Evolutionary conservation across 1,140 invertebrate genomes (phyloP).

Genomic region (Danaus plexippus): DNA sequence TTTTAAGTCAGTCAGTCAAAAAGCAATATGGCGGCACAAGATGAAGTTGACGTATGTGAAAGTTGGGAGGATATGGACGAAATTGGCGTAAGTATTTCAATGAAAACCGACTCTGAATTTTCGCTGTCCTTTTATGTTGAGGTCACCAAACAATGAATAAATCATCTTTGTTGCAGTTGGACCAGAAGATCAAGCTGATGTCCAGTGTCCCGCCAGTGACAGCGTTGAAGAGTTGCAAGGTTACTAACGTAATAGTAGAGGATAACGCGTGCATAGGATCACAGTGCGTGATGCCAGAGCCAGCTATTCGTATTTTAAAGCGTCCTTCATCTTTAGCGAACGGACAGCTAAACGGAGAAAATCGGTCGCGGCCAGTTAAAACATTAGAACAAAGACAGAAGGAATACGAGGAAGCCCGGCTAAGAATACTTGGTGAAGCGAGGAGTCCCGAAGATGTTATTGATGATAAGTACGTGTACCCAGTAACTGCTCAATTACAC

Average conservation of each 20-base stretch:
- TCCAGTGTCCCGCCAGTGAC: conserved; percentile 52
- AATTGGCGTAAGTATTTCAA: conserved; percentile 66
- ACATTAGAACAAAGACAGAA: conserved; percentile 89
- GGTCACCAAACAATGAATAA: conserved; percentile 20
- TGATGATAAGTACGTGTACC: conserved; percentile 73
- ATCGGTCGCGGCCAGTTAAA: conserved; percentile 80
- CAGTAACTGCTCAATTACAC: background rate
- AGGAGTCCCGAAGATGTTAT: conserved; percentile 80
- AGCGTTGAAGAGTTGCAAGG: conserved; percentile 62
- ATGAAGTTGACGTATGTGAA: conserved; percentile 75
- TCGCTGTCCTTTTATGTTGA: conserved; percentile 14
- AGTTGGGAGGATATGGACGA: conserved; percentile 90
- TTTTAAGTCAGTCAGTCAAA: conserved; percentile 40
- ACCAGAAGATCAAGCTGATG: conserved; percentile 64
- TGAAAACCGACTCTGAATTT: conserved; percentile 28
- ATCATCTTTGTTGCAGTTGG: conserved; percentile 55
- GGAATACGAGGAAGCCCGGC: conserved; percentile 88
- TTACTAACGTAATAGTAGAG: conserved; percentile 63
- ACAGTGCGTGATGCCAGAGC: conserved; percentile 74
- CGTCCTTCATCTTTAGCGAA: conserved; percentile 73
- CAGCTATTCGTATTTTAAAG: conserved; percentile 87
- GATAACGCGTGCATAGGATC: conserved; percentile 68
- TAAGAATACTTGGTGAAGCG: conserved; percentile 87
- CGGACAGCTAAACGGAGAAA: conserved; percentile 74
- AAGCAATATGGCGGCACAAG: conserved; percentile 64